Evolutionary conservation across 2,113 vertebrate species (phyloP).

Genomic region (Oryzias celebensis): DNA sequence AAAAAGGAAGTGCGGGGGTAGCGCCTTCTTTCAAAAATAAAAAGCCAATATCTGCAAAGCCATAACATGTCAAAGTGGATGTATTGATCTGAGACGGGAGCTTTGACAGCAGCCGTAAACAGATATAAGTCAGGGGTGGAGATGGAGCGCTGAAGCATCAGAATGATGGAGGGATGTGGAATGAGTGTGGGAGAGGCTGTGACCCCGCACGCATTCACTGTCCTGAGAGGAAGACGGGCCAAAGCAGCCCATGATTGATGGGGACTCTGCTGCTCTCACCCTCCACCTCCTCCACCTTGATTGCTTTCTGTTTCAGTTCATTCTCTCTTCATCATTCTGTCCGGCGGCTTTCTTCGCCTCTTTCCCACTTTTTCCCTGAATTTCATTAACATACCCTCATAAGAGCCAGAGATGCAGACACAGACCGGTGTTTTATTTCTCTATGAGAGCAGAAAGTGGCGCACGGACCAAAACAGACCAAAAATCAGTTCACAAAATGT

Average conservation of each 20-base stretch:
- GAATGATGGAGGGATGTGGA: constrained; percentile 51
- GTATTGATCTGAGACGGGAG: constrained; percentile 12
- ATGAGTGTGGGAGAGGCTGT: constrained; percentile 25
- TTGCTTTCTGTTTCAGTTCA: constrained; percentile 56
- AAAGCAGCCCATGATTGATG: constrained; percentile 68
- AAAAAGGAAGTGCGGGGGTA: not conserved
- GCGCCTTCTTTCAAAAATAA: constrained; percentile 19
- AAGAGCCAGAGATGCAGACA: not conserved
- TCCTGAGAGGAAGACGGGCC: constrained; percentile 30
- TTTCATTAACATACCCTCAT: constrained; percentile 23
- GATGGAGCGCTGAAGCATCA: constrained; percentile 8
- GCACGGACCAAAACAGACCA: not conserved
- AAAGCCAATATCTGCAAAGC: constrained; percentile 16
- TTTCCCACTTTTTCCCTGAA: constrained; percentile 7
- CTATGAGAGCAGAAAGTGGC: constrained; percentile 32
- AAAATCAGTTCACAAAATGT: not conserved
- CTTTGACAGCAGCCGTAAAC: constrained; percentile 30
- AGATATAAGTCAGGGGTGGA: constrained; percentile 20
- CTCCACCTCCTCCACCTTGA: constrained; percentile 25
- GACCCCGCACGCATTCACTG: constrained; percentile 17
- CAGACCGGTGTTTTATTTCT: constrained; percentile 6
- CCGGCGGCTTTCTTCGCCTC: constrained; percentile 15
- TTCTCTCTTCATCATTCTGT: constrained; percentile 30
- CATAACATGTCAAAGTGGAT: constrained; percentile 16
- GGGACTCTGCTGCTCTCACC: constrained; percentile 31